Evolutionary conservation across 1,140 invertebrate species (phyloP).

Genomic region (Philotrypesis tridentata): DNA sequence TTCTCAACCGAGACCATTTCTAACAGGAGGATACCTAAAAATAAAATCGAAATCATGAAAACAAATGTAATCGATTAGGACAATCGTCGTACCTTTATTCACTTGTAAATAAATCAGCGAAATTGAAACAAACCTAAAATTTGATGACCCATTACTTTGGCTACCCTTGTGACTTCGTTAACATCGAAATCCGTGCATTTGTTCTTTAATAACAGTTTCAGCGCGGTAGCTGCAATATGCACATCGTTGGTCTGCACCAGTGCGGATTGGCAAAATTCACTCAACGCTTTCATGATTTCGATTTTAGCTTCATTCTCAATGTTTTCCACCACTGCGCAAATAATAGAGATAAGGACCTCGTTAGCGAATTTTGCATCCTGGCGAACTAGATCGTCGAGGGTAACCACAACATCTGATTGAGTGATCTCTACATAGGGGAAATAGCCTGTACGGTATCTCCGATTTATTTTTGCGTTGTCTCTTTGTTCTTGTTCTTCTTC

Average conservation of each 20-base stretch:
- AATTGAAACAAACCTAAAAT: slow-evolving; percentile 15
- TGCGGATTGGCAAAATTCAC: slow-evolving; percentile 46
- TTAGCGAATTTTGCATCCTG: slow-evolving; percentile 63
- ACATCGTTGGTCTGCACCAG: slow-evolving; percentile 72
- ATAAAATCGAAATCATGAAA: slow-evolving; percentile 61
- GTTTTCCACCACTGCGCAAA: slow-evolving; percentile 48
- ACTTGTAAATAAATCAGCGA: not conserved
- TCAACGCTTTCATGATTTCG: slow-evolving; percentile 39
- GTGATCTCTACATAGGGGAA: slow-evolving; percentile 82
- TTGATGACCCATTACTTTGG: not conserved
- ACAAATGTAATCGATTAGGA: not conserved
- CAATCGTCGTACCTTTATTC: not conserved
- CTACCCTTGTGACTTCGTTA: not conserved
- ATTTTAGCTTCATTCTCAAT: not conserved
- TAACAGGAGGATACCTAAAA: slow-evolving; percentile 77
- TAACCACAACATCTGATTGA: slow-evolving; percentile 76
- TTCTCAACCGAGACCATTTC: slow-evolving; percentile 75
- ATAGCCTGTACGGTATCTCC: slow-evolving; percentile 74
- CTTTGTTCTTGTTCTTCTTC: not conserved
- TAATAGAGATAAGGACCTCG: slow-evolving; percentile 60
- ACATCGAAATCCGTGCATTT: not conserved
- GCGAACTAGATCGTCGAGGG: slow-evolving; percentile 78
- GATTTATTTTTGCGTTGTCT: not conserved
- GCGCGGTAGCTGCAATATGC: slow-evolving; percentile 50
- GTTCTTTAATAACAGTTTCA: not conserved